These are phyloP conservation scores for Tychaedon coryphoeus DNA, from an alignment of 2,113 vertebrate genomes.

Conservation along the genomic window DNA sequence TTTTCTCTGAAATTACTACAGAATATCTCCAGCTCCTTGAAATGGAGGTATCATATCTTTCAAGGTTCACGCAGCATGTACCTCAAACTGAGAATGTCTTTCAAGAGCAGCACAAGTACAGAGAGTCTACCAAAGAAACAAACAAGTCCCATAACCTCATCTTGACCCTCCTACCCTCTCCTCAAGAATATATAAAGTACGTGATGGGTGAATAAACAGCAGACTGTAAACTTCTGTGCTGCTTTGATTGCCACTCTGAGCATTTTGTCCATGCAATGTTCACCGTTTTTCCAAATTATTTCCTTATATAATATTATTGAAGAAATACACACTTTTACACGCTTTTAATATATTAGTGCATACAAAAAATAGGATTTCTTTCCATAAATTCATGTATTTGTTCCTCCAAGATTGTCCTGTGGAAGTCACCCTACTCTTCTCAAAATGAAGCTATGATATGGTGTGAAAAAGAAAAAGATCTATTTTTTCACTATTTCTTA, in stretches of 20 bases:
- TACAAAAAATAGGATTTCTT: not conserved
- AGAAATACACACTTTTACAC: not conserved
- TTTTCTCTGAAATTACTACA: slow-evolving; percentile 1
- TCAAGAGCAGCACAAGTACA: not conserved
- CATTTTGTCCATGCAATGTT: not conserved
- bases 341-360: not conserved
- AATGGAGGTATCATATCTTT: not conserved
- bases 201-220: not conserved
- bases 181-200: not conserved
- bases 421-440: not conserved
- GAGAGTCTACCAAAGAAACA: not conserved
- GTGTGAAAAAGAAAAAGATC: rapidly evolving
- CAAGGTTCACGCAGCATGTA: not conserved
- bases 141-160: not conserved
- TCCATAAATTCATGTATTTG: not conserved
- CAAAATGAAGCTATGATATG: not conserved
- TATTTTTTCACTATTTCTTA: not conserved
- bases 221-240: not conserved
- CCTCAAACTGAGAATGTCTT: not conserved
- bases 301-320: not conserved
- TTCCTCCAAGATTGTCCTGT: not conserved
- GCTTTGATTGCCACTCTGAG: not conserved
- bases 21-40: not conserved
- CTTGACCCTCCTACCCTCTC: not conserved
- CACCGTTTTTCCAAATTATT: not conserved